phyloP scores from a whole-genome alignment of 2,113 vertebrate species.

The Coryphaenoides rupestris region DNA sequence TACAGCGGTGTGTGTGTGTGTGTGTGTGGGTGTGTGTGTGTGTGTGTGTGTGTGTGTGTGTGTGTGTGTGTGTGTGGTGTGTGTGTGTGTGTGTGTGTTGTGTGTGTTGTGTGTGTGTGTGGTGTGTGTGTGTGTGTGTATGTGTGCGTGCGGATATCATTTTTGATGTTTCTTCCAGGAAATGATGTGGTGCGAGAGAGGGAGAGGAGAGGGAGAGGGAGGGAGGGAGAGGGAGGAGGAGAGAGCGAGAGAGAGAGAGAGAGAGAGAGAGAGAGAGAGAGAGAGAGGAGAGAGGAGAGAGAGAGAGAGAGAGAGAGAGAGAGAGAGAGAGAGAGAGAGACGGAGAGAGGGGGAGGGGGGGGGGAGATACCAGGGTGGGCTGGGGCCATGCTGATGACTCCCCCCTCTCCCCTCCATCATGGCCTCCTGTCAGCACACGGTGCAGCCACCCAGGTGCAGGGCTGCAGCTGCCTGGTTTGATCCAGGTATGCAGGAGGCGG shows the following conservation, averaged over 20 bases:
- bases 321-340: not conserved
- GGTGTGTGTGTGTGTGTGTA: constrained; percentile 45
- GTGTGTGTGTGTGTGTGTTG: constrained; percentile 46
- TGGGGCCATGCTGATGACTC: constrained; percentile 37
- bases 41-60: constrained; percentile 1
- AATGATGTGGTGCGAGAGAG: too few relatives aligned
- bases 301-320: not conserved
- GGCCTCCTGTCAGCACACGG: constrained; percentile 44
- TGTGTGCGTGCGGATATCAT: constrained; percentile 12
- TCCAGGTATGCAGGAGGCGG: too few relatives aligned
- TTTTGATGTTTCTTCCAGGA: constrained; percentile 1
- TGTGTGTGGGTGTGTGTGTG: constrained; percentile 45
- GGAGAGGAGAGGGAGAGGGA: not conserved
- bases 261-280: not conserved
- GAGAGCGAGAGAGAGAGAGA: too few relatives aligned
- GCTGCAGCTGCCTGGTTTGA: too few relatives aligned
- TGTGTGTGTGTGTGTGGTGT: too few relatives aligned
- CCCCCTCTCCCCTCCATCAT: constrained; percentile 53
- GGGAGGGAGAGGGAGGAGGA: too few relatives aligned
- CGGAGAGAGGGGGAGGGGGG: not conserved
- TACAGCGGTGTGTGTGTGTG: constrained; percentile 59
- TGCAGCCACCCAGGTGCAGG: constrained; percentile 28
- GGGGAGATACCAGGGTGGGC: constrained; percentile 13
- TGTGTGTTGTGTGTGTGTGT: constrained; percentile 23
- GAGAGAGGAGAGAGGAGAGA: not conserved